phyloP scores from a whole-genome alignment of 2,888 invertebrate genomes.

The Hymenopus coronatus region DNA sequence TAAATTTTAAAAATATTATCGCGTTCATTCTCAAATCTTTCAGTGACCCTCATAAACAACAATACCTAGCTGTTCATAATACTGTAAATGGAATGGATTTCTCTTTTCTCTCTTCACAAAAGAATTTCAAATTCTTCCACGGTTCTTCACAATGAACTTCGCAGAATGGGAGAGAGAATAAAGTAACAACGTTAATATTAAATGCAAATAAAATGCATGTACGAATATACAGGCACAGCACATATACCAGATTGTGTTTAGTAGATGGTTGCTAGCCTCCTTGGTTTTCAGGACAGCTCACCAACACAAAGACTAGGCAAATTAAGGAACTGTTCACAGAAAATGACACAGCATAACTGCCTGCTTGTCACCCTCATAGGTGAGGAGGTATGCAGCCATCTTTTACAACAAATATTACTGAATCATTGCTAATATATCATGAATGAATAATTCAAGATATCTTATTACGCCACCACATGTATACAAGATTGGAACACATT shows the following conservation, averaged over 20 bases:
- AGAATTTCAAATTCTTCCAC: not conserved
- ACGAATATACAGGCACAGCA: not conserved
- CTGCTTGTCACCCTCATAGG: conserved; percentile 34
- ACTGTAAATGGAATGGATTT: not conserved
- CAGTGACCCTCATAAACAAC: no score
- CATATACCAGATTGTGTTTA: not conserved
- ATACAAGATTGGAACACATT: conserved; percentile 53
- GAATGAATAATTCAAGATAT: conserved; percentile 56
- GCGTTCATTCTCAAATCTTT: no score
- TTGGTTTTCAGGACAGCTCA: not conserved
- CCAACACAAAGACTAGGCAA: conserved; percentile 14
- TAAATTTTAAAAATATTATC: no score
- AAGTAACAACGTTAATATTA: not conserved
- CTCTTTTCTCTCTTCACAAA: not conserved
- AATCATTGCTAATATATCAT: not conserved
- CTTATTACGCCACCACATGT: conserved; percentile 64
- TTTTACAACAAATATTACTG: not conserved
- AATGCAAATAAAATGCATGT: not conserved
- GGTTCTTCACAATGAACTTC: not conserved
- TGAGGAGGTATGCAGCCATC: conserved; percentile 24
- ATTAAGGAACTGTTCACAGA: conserved; percentile 22
- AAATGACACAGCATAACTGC: conserved; percentile 23
- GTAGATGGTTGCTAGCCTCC: not conserved
- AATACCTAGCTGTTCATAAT: not conserved
- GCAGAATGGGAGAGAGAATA: not conserved